Evolutionary conservation across 2,888 invertebrate species (phyloP).

Genomic region (Leuctra nigra): DNA sequence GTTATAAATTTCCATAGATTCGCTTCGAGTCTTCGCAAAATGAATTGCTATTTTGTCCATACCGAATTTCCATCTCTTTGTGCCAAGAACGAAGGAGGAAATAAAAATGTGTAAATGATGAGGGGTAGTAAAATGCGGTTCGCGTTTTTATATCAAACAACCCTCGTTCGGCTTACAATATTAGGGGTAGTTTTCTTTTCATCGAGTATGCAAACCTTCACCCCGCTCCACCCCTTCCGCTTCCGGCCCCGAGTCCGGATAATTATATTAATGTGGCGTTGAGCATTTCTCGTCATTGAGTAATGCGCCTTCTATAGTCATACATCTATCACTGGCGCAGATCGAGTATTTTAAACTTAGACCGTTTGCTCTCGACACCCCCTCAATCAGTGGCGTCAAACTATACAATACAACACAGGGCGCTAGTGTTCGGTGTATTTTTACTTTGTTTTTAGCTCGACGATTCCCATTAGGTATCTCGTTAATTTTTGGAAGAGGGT

Average conservation of each 20-base stretch:
- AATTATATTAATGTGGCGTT: slow-evolving; percentile 26
- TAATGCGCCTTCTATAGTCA: slow-evolving; percentile 13
- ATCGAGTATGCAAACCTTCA: slow-evolving; percentile 16
- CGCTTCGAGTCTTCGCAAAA: too few species aligned
- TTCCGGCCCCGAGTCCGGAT: slow-evolving; percentile 14
- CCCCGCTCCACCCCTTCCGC: slow-evolving; percentile 7
- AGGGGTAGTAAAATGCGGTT: slow-evolving; percentile 13
- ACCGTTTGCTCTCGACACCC: slow-evolving; percentile 17
- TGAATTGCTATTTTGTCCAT: slow-evolving; percentile 3
- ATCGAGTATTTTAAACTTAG: slow-evolving; percentile 14
- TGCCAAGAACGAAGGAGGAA: background rate
- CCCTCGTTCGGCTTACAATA: slow-evolving; percentile 16
- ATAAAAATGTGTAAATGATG: slow-evolving; percentile 18
- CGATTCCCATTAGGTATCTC: too few species aligned
- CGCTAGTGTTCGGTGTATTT: background rate
- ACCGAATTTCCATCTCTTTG: slow-evolving; percentile 10
- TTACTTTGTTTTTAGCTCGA: too few species aligned
- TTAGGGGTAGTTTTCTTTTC: slow-evolving; percentile 17
- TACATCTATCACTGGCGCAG: background rate
- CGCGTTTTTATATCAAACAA: slow-evolving; percentile 10
- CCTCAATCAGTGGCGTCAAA: slow-evolving; percentile 16
- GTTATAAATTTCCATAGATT: too few species aligned
- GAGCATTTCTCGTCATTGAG: slow-evolving; percentile 22
- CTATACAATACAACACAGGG: background rate
- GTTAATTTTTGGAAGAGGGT: too few species aligned